phyloP scores from a whole-genome alignment of 2,888 invertebrate species.

The Oxyteleia sp. region DNA sequence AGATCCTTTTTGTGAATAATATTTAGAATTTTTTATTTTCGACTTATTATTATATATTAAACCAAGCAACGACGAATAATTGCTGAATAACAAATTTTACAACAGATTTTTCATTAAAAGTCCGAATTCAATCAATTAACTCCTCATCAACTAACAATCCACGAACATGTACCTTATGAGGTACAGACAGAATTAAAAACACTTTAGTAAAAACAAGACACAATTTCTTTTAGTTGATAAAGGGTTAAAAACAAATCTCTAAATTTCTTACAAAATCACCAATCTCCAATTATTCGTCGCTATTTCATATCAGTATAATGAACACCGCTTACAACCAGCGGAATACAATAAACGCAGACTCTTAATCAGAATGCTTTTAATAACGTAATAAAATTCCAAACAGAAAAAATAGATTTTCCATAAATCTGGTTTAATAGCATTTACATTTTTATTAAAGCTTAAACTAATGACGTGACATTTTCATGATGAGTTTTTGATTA shows the following conservation, averaged over 20 bases:
- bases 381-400: too few species aligned
- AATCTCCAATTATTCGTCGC: slow-evolving; percentile 47
- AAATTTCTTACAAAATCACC: slow-evolving; percentile 4
- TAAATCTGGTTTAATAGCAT: slow-evolving; percentile 35
- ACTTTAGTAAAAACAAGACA: too few species aligned
- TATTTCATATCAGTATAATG: slow-evolving; percentile 38
- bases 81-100: too few species aligned
- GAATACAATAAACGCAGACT: slow-evolving; percentile 52
- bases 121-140: too few species aligned
- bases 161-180: too few species aligned
- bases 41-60: slow-evolving; percentile 5
- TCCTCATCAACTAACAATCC: too few species aligned
- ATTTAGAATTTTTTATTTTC: slow-evolving; percentile 50
- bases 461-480: too few species aligned
- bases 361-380: slow-evolving; percentile 43
- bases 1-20: slow-evolving; percentile 61
- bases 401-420: too few species aligned
- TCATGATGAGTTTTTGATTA: too few species aligned
- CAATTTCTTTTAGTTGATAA: too few species aligned
- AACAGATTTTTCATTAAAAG: too few species aligned
- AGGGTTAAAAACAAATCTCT: neutral
- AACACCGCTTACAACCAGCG: slow-evolving; percentile 31
- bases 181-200: too few species aligned
- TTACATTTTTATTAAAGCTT: neutral
- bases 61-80: slow-evolving; percentile 53